Evolutionary conservation across 2,888 invertebrate species (phyloP), one percentile per base, ranked within the genome.

Genomic region (Drosophila koepferae): DNA sequence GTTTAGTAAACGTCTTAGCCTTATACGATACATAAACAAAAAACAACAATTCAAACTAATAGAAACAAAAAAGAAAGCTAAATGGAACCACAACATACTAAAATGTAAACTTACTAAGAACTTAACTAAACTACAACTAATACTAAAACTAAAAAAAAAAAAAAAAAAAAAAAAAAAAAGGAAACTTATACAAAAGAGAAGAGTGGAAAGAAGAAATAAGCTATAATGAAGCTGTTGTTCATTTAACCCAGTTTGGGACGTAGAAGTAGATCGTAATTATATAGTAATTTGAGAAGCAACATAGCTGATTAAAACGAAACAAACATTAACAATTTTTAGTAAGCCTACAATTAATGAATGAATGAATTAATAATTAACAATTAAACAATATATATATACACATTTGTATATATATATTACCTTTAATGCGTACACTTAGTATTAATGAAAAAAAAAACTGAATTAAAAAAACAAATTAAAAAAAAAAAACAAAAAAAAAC

Each of bases 381-480:
- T 49, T 49, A 31, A 49, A 49, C 8, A 36, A 36, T 53, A 23
- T 23, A 53, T 23, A 23, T 40, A 51, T 51, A 34, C n/a, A n/a
- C n/a, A 53, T 60, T 74, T 89, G 76, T 80, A 23, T 40, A 23
- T 40, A 51, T 51, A 34, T 51, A 80, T 86, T 86, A 76, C 74
- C 79, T 77, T 86, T 73, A 85, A 79, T 81, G 89, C 81, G 76
- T 83, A 89, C 75, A 81, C 55, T 70, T 86, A 85, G 89, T 79
- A 73, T 79, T 89, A 81, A 88, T 72, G 65, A 41, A 62, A 63
- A 53, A 62, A 41, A 54, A 23, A 43, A 49, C 20, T 23, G 23
- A 63, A 55, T 58, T 46, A 18, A 60, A 60, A 43, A 55, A 20
- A 58, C 28, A 59, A 53, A 38, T 43, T 60, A 20, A 54, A 73